Percentiles rank a stretch among this genome's conserved stretches.
phyloP scores from a whole-genome alignment of 2,888 invertebrate species.

The Argyra leucocephala region DNA sequence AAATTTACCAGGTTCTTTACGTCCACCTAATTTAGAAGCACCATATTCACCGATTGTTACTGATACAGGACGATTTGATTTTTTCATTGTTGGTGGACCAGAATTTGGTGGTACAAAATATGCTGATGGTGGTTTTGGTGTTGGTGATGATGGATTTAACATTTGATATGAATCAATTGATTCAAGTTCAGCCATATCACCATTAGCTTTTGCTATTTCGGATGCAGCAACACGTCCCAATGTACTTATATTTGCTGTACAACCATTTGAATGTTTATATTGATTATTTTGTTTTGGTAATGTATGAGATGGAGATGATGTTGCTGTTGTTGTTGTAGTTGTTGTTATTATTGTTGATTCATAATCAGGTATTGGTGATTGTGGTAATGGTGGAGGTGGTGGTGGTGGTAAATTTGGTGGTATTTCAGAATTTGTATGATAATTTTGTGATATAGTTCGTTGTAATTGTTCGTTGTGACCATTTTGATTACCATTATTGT shows the following conservation, averaged over 20 bases:
- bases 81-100: conserved; percentile 51
- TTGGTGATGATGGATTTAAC: conserved; percentile 52
- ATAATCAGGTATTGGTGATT: conserved; percentile 50
- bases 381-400: conserved; percentile 30
- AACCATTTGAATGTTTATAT: conserved; percentile 20
- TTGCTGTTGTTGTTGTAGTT: too few species aligned
- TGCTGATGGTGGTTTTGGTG: conserved; percentile 58
- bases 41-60: conserved; percentile 64
- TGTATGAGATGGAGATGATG: conserved; percentile 24
- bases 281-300: conserved; percentile 19
- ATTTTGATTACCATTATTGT: conserved; percentile 20
- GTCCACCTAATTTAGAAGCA: conserved; percentile 45
- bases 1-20: conserved; percentile 60
- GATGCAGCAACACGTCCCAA: conserved; percentile 23
- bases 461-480: conserved; percentile 14
- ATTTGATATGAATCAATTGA: conserved; percentile 66
- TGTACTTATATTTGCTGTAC: conserved; percentile 18
- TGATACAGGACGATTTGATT: conserved; percentile 52
- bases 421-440: conserved; percentile 22
- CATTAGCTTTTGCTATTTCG: conserved; percentile 33
- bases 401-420: conserved; percentile 20
- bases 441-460: conserved; percentile 2
- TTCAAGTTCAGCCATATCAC: conserved; percentile 61
- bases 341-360: too few species aligned
- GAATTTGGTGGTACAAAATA: conserved; percentile 55